Percentiles rank a stretch among this genome's conserved stretches.
Conservation (phyloP, 2,888 invertebrate species). For the Microctonus brassicae region DNA sequence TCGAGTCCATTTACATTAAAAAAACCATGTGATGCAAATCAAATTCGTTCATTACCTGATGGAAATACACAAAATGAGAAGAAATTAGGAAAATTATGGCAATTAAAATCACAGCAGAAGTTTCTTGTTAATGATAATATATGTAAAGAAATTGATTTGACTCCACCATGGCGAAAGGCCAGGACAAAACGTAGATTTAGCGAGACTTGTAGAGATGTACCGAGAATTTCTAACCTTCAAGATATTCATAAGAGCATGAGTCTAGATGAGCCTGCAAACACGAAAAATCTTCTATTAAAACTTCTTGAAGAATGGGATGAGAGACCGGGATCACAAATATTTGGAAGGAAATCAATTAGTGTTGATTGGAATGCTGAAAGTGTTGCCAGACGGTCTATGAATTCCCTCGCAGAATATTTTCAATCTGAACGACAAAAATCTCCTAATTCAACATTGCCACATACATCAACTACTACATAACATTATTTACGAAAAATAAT, state of each 20-base stretch:
- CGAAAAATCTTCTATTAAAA: constrained; percentile 83
- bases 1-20: constrained; percentile 34
- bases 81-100: constrained; percentile 23
- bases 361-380: constrained; percentile 81
- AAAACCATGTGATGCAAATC: constrained; percentile 34
- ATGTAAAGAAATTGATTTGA: constrained; percentile 54
- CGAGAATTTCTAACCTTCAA: constrained; percentile 61
- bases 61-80: neutral
- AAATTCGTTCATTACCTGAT: neutral
- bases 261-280: constrained; percentile 69
- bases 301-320: constrained; percentile 84
- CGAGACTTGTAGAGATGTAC: constrained; percentile 66
- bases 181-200: constrained; percentile 62
- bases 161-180: constrained; percentile 62
- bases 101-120: constrained; percentile 23
- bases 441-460: constrained; percentile 20
- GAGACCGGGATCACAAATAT: constrained; percentile 69
- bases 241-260: constrained; percentile 62
- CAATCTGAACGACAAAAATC: constrained; percentile 70
- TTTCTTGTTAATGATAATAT: constrained; percentile 8
- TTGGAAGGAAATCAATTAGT: constrained; percentile 77
- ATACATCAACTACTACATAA: constrained; percentile 41
- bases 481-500: constrained; percentile 31
- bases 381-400: constrained; percentile 83
- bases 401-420: constrained; percentile 85